Evolutionary conservation across 1,140 invertebrate species (phyloP).

Genomic region (Trinorchestia longiramus): DNA sequence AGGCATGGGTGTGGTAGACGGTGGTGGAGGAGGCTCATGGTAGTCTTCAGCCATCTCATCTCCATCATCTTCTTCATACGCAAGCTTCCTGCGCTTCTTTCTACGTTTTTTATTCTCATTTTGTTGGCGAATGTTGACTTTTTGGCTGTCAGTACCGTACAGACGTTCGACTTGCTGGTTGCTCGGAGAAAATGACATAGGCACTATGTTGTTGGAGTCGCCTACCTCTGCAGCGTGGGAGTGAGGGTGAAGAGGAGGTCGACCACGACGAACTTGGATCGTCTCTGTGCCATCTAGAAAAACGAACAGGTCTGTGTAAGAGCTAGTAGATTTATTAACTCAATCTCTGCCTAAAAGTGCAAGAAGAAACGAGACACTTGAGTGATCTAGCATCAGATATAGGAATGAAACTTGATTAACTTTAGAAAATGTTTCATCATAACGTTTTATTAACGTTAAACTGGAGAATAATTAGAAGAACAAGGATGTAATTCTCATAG

Average conservation of each 20-base stretch:
- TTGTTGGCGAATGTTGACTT: background rate
- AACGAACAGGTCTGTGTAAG: background rate
- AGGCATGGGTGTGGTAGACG: slow-evolving; percentile 57
- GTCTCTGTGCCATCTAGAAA: background rate
- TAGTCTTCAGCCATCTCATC: background rate
- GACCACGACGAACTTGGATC: slow-evolving; percentile 45
- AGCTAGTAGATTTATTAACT: too few species aligned
- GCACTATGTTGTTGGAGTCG: background rate
- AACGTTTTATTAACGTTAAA: too few species aligned
- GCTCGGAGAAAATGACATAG: background rate
- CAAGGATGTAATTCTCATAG: too few species aligned
- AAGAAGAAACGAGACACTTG: background rate
- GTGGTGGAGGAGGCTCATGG: background rate
- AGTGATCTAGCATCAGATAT: background rate
- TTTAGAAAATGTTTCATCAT: too few species aligned
- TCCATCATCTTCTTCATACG: slow-evolving; percentile 17
- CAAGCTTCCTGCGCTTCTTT: slow-evolving; percentile 12
- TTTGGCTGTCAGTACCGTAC: background rate
- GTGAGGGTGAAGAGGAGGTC: slow-evolving; percentile 39
- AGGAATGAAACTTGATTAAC: background rate
- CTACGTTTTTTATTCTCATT: background rate
- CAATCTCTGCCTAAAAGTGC: background rate
- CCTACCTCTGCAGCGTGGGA: background rate
- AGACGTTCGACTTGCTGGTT: background rate
- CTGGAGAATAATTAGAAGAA: too few species aligned